These are phyloP conservation scores for Struthidea cinerea DNA, from an alignment of 2,113 vertebrate species.

Conservation along the genomic window DNA sequence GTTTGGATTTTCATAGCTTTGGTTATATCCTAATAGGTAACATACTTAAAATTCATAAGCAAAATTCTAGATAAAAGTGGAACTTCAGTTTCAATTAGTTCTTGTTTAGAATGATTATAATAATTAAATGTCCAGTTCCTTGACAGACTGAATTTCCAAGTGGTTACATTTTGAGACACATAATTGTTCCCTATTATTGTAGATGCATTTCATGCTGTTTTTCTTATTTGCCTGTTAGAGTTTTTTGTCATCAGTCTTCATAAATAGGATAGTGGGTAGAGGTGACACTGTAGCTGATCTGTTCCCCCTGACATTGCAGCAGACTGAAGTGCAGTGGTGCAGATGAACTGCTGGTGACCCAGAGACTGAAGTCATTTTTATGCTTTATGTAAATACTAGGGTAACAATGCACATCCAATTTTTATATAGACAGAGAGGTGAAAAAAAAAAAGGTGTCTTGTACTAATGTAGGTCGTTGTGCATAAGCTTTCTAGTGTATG, in stretches of 20 bases:
- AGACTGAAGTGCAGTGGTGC: not conserved
- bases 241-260: constrained; percentile 25
- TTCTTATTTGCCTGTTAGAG: constrained; percentile 25
- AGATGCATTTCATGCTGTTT: constrained; percentile 21
- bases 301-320: not conserved
- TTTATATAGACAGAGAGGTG: constrained; percentile 36
- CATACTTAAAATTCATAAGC: constrained; percentile 44
- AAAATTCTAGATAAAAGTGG: constrained; percentile 47
- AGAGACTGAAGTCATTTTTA: not conserved
- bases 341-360: constrained; percentile 33
- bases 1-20: constrained; percentile 48
- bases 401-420: not conserved
- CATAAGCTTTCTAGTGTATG: not conserved
- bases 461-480: constrained; percentile 14
- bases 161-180: constrained; percentile 42
- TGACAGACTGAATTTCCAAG: constrained; percentile 52
- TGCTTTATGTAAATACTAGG: constrained; percentile 27
- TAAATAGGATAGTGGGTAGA: constrained; percentile 21
- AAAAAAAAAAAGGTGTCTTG: not conserved
- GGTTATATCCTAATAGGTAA: constrained; percentile 31
- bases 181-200: constrained; percentile 51
- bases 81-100: constrained; percentile 56
- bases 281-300: constrained; percentile 16
- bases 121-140: constrained; percentile 61
- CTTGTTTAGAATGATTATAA: constrained; percentile 51